These are phyloP conservation scores for Scolopax bukidnonensis DNA, from an alignment of 2,797 vertebrate genomes.

Conservation along the genomic window DNA sequence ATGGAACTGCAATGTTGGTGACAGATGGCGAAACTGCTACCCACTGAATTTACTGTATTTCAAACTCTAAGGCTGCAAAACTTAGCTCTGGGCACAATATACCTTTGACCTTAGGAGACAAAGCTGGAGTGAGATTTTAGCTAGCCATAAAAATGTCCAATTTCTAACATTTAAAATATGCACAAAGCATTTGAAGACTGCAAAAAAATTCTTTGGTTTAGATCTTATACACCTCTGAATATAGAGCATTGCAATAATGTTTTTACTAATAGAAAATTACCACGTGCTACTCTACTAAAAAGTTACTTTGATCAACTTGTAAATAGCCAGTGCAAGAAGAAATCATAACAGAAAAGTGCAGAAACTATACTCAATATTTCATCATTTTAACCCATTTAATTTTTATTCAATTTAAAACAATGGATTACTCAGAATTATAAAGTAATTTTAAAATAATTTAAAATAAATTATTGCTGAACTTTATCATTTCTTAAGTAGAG, in stretches of 20 bases:
- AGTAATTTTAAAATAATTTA: neutral
- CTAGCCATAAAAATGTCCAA: neutral
- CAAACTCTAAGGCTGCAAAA: neutral
- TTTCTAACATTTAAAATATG: neutral
- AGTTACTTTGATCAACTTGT: neutral
- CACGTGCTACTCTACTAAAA: neutral
- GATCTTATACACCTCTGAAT: neutral
- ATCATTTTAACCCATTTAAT: neutral
- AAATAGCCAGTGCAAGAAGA: neutral
- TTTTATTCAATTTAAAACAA: neutral
- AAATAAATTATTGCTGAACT: neutral
- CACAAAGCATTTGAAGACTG: neutral
- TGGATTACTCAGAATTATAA: neutral
- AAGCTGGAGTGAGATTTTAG: neutral
- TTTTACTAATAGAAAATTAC: neutral
- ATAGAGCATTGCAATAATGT: neutral
- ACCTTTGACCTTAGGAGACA: neutral
- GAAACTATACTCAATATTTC: neutral
- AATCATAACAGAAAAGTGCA: neutral
- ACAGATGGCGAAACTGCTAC: neutral
- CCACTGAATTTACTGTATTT: neutral
- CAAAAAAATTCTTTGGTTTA: neutral
- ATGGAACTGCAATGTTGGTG: neutral
- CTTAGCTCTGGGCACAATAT: neutral
- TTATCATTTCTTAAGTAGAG: neutral